These are phyloP conservation scores for Calliphora vomitoria DNA, from an alignment of 2,888 invertebrate genomes.

Conservation along the genomic window DNA sequence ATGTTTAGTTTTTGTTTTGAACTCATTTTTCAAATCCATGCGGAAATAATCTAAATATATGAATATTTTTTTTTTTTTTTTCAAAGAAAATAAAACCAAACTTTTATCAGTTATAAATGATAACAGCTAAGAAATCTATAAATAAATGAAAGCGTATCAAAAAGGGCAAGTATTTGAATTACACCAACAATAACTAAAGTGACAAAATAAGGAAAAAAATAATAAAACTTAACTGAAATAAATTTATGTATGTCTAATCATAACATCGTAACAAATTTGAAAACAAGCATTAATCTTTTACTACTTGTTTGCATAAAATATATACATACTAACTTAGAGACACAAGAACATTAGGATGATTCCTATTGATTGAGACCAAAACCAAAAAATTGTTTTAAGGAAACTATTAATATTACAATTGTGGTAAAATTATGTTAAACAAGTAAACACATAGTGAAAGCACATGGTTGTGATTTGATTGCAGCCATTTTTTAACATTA, in stretches of 20 bases:
- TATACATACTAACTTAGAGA: not conserved
- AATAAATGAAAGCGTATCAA: not conserved
- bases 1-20: no score
- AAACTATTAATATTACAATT: no score
- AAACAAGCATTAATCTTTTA: constrained; percentile 55
- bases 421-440: no score
- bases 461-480: no score
- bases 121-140: not conserved
- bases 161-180: not conserved
- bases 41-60: no score
- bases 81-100: not conserved
- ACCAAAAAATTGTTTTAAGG: no score
- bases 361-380: no score
- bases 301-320: constrained; percentile 32
- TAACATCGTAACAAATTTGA: constrained; percentile 30
- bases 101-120: not conserved
- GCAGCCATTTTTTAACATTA: no score
- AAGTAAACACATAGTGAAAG: no score
- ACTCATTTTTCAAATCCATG: no score
- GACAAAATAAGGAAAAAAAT: not conserved
- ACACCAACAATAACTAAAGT: not conserved
- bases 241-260: not conserved
- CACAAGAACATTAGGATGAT: not conserved
- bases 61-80: no score
- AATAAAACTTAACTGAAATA: not conserved